Evolutionary conservation across 92 coral and sea anemone genomes (phyloP).

Genomic region (Micromussa lordhowensis): DNA sequence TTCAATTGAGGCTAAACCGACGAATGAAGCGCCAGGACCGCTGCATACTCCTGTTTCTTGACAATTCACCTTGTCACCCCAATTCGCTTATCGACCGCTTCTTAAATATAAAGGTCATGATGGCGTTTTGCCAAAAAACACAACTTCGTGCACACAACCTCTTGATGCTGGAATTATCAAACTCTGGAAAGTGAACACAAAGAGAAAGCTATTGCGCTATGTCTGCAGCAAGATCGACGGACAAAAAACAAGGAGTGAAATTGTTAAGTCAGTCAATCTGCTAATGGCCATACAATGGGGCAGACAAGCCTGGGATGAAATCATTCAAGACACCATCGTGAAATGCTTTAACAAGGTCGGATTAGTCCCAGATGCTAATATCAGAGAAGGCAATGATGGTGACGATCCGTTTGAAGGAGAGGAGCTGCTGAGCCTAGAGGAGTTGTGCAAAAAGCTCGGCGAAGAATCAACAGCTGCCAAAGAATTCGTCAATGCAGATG

Average conservation of each 20-base stretch:
- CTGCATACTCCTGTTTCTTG: conserved; percentile 37
- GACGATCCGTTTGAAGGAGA: conserved; percentile 53
- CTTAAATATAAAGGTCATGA: conserved; percentile 42
- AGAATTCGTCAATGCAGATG: neutral
- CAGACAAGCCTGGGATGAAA: conserved; percentile 60
- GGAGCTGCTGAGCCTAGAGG: neutral
- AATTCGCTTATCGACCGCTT: conserved; percentile 32
- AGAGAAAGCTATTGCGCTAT: too few species aligned
- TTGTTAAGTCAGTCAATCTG: conserved; percentile 54
- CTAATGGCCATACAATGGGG: conserved; percentile 70
- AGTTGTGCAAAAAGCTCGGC: conserved; percentile 3
- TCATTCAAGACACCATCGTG: conserved; percentile 33
- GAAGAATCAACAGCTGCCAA: neutral
- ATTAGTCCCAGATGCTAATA: too few species aligned
- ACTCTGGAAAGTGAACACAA: conserved; percentile 63
- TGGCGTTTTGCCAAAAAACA: conserved; percentile 48
- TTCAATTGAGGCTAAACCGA: conserved; percentile 36
- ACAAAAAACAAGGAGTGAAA: conserved; percentile 26
- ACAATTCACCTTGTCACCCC: conserved; percentile 49
- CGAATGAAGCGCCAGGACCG: conserved; percentile 26
- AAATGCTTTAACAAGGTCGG: conserved; percentile 49
- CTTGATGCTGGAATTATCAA: conserved; percentile 64
- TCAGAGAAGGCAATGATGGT: conserved; percentile 33
- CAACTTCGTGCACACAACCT: too few species aligned
- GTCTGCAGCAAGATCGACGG: too few species aligned